A percentile compares a stretch with the other conserved stretches of the same genome.
phyloP scores from a whole-genome alignment of 35 echinoderm and acorn worm genomes.

The Anneissia japonica region DNA sequence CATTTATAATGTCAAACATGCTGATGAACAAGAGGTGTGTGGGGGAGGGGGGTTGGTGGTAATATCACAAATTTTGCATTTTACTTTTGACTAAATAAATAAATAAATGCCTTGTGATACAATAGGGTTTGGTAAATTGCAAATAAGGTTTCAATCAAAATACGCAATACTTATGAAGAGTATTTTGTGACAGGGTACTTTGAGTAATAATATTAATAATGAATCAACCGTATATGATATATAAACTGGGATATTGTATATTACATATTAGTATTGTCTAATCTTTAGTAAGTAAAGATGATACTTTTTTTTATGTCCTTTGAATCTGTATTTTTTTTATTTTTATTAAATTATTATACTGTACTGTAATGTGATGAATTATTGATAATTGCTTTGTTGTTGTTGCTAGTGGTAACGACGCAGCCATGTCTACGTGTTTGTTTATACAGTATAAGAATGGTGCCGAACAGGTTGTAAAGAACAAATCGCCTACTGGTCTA shows the following conservation, averaged over 20 bases:
- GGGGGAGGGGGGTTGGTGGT: too few species aligned
- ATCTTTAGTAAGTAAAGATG: not conserved
- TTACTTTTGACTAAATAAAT: too few species aligned
- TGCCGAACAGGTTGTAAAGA: not conserved
- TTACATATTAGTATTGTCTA: not conserved
- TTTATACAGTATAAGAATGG: not conserved
- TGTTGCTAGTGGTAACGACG: not conserved
- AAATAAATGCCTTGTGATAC: too few species aligned
- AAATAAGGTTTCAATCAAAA: too few species aligned
- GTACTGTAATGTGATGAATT: not conserved
- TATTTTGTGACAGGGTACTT: too few species aligned
- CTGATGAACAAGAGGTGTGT: too few species aligned
- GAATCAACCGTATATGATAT: too few species aligned
- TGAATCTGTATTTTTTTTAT: not conserved
- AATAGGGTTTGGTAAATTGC: too few species aligned
- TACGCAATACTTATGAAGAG: too few species aligned
- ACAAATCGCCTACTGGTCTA: not conserved
- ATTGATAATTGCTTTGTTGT: not conserved
- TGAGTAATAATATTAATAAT: too few species aligned
- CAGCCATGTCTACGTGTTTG: not conserved
- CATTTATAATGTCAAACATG: too few species aligned
- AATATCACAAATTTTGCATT: too few species aligned
- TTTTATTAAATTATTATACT: not conserved
- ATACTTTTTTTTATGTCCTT: not conserved
- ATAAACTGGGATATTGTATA: not conserved